Conservation (phyloP, 2,888 invertebrate species). For the Drosophila mimetica region DNA sequence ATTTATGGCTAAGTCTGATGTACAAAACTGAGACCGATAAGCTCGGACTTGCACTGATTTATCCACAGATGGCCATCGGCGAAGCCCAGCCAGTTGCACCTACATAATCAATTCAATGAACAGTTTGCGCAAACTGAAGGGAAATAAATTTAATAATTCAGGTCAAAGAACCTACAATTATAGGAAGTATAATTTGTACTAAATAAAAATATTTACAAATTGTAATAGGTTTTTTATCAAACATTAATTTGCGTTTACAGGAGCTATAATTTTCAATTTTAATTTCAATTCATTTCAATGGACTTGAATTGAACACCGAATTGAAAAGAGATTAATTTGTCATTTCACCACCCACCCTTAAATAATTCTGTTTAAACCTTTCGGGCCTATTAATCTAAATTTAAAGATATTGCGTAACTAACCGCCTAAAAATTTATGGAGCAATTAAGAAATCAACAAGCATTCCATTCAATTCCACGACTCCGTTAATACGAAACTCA, state of each 20-base stretch:
- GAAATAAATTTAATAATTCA: neutral
- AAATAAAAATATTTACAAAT: too few relatives aligned
- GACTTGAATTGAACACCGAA: too few relatives aligned
- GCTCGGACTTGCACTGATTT: constrained; percentile 50
- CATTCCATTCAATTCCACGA: neutral
- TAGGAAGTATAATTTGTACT: neutral
- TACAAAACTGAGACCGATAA: constrained; percentile 33
- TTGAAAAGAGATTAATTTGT: too few relatives aligned
- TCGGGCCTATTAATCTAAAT: neutral
- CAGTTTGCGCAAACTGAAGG: constrained; percentile 11
- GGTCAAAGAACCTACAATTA: neutral
- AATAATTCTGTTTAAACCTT: too few relatives aligned
- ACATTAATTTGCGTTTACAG: neutral
- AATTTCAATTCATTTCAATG: neutral
- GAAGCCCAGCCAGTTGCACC: constrained; percentile 1
- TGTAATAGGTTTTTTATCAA: too few relatives aligned
- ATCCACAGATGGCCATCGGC: constrained; percentile 27
- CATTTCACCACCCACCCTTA: too few relatives aligned
- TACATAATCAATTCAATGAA: constrained; percentile 11
- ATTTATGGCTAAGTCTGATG: constrained; percentile 58
- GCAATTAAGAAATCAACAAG: constrained; percentile 13
- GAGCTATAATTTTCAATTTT: neutral
- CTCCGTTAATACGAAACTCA: neutral
- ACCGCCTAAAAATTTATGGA: constrained; percentile 4
- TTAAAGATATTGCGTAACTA: neutral